A percentile compares a stretch with the other conserved stretches of the same genome.
phyloP scores from a whole-genome alignment of 2,797 vertebrate species.

The Ctenochaetus hawaiiensis region DNA sequence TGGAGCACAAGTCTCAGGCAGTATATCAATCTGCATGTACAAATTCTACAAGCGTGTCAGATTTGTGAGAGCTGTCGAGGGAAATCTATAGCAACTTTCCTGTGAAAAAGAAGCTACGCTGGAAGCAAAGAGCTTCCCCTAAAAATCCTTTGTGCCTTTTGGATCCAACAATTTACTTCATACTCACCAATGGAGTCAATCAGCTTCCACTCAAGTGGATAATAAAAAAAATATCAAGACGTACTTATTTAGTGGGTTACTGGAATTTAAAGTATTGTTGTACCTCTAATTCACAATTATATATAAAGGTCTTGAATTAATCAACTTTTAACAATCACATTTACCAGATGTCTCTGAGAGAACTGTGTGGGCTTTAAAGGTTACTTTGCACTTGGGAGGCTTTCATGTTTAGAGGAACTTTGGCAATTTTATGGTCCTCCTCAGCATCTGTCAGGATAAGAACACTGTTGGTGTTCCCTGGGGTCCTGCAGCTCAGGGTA shows the following conservation, averaged over 20 bases:
- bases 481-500: slow-evolving; percentile 5
- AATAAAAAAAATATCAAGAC: neutral
- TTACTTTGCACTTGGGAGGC: slow-evolving; percentile 30
- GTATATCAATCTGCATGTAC: slow-evolving; percentile 26
- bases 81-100: slow-evolving; percentile 35
- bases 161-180: neutral
- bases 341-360: neutral
- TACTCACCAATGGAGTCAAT: neutral
- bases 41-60: slow-evolving; percentile 42
- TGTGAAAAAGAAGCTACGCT: slow-evolving; percentile 1
- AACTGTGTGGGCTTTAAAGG: slow-evolving; percentile 18
- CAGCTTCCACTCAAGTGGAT: neutral
- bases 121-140: slow-evolving; percentile 6
- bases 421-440: slow-evolving; percentile 14
- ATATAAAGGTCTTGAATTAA: neutral
- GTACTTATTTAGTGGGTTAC: neutral
- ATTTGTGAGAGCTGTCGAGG: slow-evolving; percentile 27
- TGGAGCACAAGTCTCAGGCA: slow-evolving; percentile 23
- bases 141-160: slow-evolving; percentile 13
- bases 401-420: slow-evolving; percentile 31
- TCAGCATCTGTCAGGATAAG: slow-evolving; percentile 14
- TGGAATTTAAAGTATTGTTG: neutral
- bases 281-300: neutral
- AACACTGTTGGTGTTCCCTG: slow-evolving; percentile 35
- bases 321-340: neutral